Evolutionary conservation across 2,888 invertebrate genomes (phyloP).

Genomic region (Drosophila demipolita): DNA sequence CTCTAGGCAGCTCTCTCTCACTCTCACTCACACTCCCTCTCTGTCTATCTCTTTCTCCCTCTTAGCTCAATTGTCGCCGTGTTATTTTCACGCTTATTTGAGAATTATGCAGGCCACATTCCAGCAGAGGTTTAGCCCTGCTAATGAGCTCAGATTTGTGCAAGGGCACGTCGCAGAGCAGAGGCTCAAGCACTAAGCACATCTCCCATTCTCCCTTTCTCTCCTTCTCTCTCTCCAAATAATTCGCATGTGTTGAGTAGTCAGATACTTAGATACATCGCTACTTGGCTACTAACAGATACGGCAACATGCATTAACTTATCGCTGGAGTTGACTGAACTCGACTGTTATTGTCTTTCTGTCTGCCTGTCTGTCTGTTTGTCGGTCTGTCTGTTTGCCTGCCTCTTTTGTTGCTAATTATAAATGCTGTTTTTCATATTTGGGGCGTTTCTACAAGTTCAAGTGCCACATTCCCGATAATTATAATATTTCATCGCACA

Average conservation of each 20-base stretch:
- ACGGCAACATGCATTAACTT: conserved; percentile 41
- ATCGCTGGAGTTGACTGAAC: conserved; percentile 72
- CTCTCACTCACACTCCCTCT: not conserved
- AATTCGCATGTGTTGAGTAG: conserved; percentile 30
- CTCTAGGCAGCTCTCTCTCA: not conserved
- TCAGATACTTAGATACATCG: conserved; percentile 18
- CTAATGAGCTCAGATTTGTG: conserved; percentile 73
- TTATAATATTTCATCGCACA: not conserved
- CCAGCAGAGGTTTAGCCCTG: conserved; percentile 37
- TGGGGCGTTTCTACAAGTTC: conserved; percentile 73
- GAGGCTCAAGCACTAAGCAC: not conserved
- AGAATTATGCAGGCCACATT: conserved; percentile 62
- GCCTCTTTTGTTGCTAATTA: conserved; percentile 16
- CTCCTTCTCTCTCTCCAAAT: conserved; percentile 21
- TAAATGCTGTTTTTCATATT: conserved; percentile 45
- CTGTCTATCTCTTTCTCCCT: not conserved
- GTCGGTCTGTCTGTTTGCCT: not conserved
- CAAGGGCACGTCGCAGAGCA: conserved; percentile 53
- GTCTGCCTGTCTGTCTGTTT: not conserved
- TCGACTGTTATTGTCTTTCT: conserved; percentile 25
- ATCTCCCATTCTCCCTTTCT: not conserved
- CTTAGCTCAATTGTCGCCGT: conserved; percentile 33
- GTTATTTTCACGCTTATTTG: conserved; percentile 67
- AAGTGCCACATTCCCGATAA: conserved; percentile 33
- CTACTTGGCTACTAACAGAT: conserved; percentile 11